Percentiles rank a stretch among this genome's conserved stretches.
phyloP scores from a whole-genome alignment of 2,797 vertebrate genomes.

The Sciaenops ocellatus region DNA sequence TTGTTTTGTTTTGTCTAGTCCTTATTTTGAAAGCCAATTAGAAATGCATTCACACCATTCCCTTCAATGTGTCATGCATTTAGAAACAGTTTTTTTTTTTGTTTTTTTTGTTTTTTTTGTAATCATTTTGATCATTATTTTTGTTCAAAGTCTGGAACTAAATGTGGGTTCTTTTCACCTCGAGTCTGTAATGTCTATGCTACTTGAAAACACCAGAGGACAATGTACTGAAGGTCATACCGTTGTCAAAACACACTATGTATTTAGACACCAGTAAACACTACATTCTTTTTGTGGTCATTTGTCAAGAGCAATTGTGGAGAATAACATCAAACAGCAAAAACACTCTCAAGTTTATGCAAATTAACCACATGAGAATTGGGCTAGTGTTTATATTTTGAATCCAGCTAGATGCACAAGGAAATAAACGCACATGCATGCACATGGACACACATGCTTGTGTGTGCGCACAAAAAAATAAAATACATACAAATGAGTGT shows the following conservation, averaged over 20 bases:
- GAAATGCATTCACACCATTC: conserved; percentile 53
- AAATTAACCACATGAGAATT: conserved; percentile 73
- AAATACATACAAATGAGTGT: background rate
- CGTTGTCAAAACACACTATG: conserved; percentile 62
- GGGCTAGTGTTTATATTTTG: conserved; percentile 46
- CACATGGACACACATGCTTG: background rate
- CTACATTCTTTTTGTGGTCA: conserved; percentile 51
- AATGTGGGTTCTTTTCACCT: conserved; percentile 49
- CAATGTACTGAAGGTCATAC: conserved; percentile 54
- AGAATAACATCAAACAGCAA: conserved; percentile 59
- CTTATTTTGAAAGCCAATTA: conserved; percentile 68
- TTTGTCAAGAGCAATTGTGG: conserved; percentile 60
- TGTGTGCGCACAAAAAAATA: background rate
- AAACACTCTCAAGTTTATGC: conserved; percentile 53
- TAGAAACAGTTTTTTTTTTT: conserved; percentile 41
- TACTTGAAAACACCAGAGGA: conserved; percentile 53
- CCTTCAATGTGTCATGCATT: conserved; percentile 51
- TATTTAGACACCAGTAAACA: conserved; percentile 54
- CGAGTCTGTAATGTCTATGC: conserved; percentile 23
- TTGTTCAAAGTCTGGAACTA: conserved; percentile 68
- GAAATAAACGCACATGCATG: conserved; percentile 16
- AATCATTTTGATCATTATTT: conserved; percentile 71
- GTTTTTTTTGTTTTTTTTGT: background rate
- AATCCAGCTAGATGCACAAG: conserved; percentile 26
- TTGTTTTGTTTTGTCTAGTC: conserved; percentile 52